phyloP scores from a whole-genome alignment of 1,140 invertebrate genomes.

The Apolygus lucorum region DNA sequence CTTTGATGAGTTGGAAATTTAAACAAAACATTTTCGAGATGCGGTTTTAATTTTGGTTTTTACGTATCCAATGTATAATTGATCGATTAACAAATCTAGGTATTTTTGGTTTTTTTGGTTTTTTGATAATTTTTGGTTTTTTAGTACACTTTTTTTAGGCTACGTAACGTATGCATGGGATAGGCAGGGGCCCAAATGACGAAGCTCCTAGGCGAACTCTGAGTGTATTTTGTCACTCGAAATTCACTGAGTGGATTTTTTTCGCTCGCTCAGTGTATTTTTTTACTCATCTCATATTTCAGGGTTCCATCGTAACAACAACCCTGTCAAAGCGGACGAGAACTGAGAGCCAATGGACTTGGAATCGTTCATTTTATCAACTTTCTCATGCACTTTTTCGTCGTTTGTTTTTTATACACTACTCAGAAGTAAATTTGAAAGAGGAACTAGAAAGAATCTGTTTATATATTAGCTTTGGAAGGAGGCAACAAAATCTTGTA shows the following conservation, averaged over 20 bases:
- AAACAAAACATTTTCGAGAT: no score
- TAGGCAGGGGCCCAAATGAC: conserved; percentile 39
- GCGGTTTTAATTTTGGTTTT: no score
- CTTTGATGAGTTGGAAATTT: conserved; percentile 19
- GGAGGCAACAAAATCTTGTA: background rate
- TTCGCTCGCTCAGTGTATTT: conserved; percentile 19
- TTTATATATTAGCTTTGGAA: background rate
- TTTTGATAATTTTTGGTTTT: no score
- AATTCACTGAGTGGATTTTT: background rate
- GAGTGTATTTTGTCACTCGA: conserved; percentile 16
- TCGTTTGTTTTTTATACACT: background rate
- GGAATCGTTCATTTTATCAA: conserved; percentile 12
- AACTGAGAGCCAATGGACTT: conserved; percentile 17
- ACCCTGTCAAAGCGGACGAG: conserved; percentile 19
- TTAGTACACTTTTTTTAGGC: conserved; percentile 10
- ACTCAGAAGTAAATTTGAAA: no score
- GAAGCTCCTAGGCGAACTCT: conserved; percentile 39
- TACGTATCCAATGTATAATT: no score
- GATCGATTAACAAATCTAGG: no score
- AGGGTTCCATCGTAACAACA: conserved; percentile 20
- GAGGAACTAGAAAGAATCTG: background rate
- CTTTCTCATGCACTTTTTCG: conserved; percentile 7
- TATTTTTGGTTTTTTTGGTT: no score
- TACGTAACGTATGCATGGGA: conserved; percentile 33
- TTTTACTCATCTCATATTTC: conserved; percentile 24